Evolutionary conservation across 2,113 vertebrate species (phyloP).

Genomic region (Phylloscopus trochilus): DNA sequence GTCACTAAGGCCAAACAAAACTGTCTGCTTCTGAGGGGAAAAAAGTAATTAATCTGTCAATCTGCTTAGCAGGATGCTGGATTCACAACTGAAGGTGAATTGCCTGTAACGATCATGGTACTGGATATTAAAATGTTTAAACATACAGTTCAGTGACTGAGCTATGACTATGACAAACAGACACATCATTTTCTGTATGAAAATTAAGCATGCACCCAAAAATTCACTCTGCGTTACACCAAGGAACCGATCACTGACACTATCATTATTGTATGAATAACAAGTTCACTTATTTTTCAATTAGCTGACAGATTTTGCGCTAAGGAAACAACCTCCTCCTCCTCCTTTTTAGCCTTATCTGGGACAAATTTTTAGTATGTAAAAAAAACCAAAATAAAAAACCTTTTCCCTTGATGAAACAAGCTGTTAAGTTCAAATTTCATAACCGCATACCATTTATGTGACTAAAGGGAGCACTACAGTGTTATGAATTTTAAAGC

Average conservation of each 20-base stretch:
- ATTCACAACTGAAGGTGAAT: constrained; percentile 43
- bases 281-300: background rate
- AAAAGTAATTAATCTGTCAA: constrained; percentile 63
- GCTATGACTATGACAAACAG: constrained; percentile 38
- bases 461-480: constrained; percentile 49
- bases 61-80: constrained; percentile 39
- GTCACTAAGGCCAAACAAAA: constrained; percentile 45
- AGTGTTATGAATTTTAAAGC: constrained; percentile 54
- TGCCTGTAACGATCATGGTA: constrained; percentile 30
- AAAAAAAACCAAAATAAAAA: constrained; percentile 2
- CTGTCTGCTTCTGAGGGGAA: constrained; percentile 30
- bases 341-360: background rate
- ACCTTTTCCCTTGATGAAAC: constrained; percentile 20
- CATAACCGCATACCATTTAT: constrained; percentile 35
- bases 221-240: background rate
- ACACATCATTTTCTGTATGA: constrained; percentile 19
- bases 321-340: background rate
- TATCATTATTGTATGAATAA: background rate
- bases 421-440: constrained; percentile 52
- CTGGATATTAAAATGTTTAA: constrained; percentile 44
- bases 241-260: background rate
- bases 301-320: constrained; percentile 23
- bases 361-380: background rate
- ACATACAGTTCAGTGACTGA: constrained; percentile 2
- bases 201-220: constrained; percentile 9